These are phyloP conservation scores for Sitophilus oryzae DNA, from an alignment of 1,140 invertebrate genomes.

Conservation along the genomic window DNA sequence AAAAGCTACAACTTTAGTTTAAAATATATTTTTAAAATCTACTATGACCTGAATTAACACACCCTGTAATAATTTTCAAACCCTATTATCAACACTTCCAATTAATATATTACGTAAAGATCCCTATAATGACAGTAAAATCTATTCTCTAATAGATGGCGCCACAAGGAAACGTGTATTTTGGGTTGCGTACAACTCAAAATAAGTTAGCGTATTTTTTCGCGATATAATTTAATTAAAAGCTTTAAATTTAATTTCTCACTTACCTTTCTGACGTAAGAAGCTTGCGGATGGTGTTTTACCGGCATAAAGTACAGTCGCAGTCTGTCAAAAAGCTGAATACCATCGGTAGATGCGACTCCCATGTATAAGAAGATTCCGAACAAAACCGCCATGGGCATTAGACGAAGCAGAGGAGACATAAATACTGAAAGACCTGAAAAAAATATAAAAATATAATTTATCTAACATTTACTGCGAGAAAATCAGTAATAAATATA, in stretches of 20 bases:
- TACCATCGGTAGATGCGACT: constrained; percentile 83
- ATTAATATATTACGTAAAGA: no score
- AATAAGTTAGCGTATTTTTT: constrained; percentile 18
- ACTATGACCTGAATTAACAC: no score
- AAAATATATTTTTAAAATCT: no score
- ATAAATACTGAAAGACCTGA: constrained; percentile 67
- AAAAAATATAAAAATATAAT: constrained; percentile 48
- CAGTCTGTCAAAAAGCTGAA: constrained; percentile 82
- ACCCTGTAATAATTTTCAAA: no score
- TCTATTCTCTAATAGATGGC: no score
- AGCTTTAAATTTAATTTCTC: constrained; percentile 4
- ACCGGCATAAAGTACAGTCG: constrained; percentile 87
- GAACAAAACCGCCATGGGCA: constrained; percentile 90
- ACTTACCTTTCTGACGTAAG: constrained; percentile 67
- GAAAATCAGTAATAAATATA: constrained; percentile 16
- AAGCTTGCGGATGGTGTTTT: constrained; percentile 84
- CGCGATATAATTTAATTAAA: neutral
- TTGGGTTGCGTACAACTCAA: constrained; percentile 1
- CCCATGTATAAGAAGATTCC: constrained; percentile 98
- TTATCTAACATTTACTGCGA: constrained; percentile 63
- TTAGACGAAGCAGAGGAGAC: constrained; percentile 69
- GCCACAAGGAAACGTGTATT: neutral
- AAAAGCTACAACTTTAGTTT: no score
- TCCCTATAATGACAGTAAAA: no score
- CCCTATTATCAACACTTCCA: no score